These are phyloP conservation scores for Nixonia krombeini DNA, from an alignment of 1,140 invertebrate genomes.

Conservation along the genomic window DNA sequence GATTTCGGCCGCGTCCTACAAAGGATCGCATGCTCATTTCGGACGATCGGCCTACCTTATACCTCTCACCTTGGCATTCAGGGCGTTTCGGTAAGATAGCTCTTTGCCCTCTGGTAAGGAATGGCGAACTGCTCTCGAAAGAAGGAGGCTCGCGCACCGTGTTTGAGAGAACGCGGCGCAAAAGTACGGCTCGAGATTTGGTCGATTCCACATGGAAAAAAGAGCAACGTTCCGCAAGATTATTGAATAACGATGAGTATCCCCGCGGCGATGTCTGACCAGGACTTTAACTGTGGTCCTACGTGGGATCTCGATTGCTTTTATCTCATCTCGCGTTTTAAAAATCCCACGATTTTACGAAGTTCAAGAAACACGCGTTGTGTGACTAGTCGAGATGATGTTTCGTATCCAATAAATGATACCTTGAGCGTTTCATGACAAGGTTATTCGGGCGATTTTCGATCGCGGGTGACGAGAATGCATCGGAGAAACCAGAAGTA, in stretches of 20 bases:
- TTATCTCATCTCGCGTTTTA: no score
- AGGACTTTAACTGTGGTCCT: slow-evolving; percentile 23
- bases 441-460: no score
- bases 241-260: slow-evolving; percentile 59
- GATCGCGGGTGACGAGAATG: no score
- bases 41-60: slow-evolving; percentile 17
- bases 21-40: not conserved
- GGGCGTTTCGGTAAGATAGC: slow-evolving; percentile 6
- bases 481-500: no score
- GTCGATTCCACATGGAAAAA: slow-evolving; percentile 7
- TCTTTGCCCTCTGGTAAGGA: slow-evolving; percentile 19
- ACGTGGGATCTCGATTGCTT: slow-evolving; percentile 7
- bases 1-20: not conserved
- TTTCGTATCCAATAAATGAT: no score
- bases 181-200: not conserved
- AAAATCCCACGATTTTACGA: no score
- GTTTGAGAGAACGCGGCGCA: slow-evolving; percentile 2
- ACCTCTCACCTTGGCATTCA: slow-evolving; percentile 21
- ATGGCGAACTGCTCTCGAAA: slow-evolving; percentile 30
- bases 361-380: slow-evolving; percentile 3
- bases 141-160: slow-evolving; percentile 8
- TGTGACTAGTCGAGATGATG: no score
- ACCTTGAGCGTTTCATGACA: no score
- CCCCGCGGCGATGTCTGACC: slow-evolving; percentile 46
- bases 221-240: slow-evolving; percentile 26